Evolutionary conservation across 2,888 invertebrate genomes (phyloP).

Genomic region (Strigamia maritima): DNA sequence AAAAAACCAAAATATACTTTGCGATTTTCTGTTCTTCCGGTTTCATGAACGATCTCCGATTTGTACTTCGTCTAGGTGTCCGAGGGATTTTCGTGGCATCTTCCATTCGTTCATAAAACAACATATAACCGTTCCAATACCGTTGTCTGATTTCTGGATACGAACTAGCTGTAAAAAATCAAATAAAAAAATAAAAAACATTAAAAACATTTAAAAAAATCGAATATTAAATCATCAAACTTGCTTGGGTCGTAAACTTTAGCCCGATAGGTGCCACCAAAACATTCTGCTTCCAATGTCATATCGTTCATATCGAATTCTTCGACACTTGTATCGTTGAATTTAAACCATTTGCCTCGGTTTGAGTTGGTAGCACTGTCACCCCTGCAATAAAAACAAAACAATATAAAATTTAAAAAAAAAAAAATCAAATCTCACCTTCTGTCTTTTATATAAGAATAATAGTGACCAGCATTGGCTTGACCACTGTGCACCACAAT

Average conservation of each 20-base stretch:
- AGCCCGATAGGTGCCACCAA: constrained; percentile 56
- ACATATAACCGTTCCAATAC: constrained; percentile 59
- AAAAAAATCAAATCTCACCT: constrained; percentile 43
- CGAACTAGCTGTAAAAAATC: constrained; percentile 45
- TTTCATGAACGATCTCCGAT: constrained; percentile 38
- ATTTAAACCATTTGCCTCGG: constrained; percentile 56
- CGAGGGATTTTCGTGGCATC: constrained; percentile 47
- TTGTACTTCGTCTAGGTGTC: constrained; percentile 46
- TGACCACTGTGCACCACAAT: constrained; percentile 58
- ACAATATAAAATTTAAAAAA: constrained; percentile 38
- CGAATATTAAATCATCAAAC: constrained; percentile 35
- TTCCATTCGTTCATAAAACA: constrained; percentile 56
- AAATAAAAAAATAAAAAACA: constrained; percentile 28
- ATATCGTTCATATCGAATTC: constrained; percentile 55
- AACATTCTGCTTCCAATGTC: constrained; percentile 55
- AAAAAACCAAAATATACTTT: not conserved
- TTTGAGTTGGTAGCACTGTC: constrained; percentile 51
- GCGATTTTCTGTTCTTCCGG: not conserved
- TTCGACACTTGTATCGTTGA: constrained; percentile 57
- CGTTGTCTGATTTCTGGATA: constrained; percentile 56
- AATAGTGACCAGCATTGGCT: constrained; percentile 59
- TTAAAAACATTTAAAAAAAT: constrained; percentile 10
- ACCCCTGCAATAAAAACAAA: constrained; percentile 47
- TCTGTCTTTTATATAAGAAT: constrained; percentile 55
- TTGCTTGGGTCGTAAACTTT: constrained; percentile 53